Percentiles rank a stretch among this genome's conserved stretches.
phyloP scores from a whole-genome alignment of 2,888 invertebrate genomes.

The Drosophila nigricruria region DNA sequence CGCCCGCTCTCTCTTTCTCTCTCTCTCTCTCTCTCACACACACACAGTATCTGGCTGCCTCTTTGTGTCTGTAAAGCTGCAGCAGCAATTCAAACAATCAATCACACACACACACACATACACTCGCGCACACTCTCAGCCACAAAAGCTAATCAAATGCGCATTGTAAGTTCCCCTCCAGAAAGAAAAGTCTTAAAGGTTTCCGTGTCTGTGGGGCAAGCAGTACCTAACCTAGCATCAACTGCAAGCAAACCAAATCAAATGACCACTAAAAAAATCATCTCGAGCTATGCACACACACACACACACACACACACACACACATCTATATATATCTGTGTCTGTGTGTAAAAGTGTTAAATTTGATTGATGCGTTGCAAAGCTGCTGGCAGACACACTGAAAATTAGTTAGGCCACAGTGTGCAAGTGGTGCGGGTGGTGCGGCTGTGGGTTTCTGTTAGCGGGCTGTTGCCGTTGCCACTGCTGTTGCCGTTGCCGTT shows the following conservation, averaged over 20 bases:
- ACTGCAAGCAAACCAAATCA: conserved; percentile 19
- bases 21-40: not conserved
- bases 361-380: conserved; percentile 72
- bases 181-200: conserved; percentile 10
- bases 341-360: conserved; percentile 49
- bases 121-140: conserved; percentile 8
- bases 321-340: not conserved
- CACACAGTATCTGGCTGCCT: no score
- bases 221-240: not conserved
- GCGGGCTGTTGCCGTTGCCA: no score
- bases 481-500: conserved; percentile 17
- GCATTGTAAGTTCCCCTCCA: conserved; percentile 10
- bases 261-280: conserved; percentile 38
- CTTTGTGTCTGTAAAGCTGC: conserved; percentile 9
- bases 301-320: not conserved
- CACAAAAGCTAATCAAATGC: conserved; percentile 39
- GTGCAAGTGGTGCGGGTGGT: conserved; percentile 18
- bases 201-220: not conserved
- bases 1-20: not conserved
- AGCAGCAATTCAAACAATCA: conserved; percentile 42
- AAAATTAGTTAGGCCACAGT: conserved; percentile 65
- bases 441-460: conserved; percentile 1
- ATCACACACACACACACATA: conserved; percentile 27
- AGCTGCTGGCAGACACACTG: conserved; percentile 66
- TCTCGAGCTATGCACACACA: not conserved